Evolutionary conservation across 2,113 vertebrate species (phyloP).

Genomic region (Solea solea): DNA sequence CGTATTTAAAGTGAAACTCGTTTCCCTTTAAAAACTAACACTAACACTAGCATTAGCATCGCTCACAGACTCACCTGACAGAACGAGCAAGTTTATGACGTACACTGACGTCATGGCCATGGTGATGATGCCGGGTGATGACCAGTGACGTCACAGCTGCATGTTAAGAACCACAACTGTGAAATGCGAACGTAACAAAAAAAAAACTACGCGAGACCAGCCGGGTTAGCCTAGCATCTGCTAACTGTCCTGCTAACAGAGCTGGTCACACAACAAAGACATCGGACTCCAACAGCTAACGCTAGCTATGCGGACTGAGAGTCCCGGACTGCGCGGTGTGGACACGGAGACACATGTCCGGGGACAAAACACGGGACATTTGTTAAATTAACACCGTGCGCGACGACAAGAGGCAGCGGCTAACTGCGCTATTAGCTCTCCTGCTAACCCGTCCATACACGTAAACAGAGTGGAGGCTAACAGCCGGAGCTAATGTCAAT

Average conservation of each 20-base stretch:
- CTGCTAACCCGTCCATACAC: neutral
- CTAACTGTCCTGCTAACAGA: conserved; percentile 9
- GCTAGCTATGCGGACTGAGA: conserved; percentile 6
- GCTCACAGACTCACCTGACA: conserved; percentile 48
- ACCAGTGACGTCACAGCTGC: conserved; percentile 26
- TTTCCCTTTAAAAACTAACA: neutral
- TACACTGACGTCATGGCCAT: conserved; percentile 44
- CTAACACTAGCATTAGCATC: neutral
- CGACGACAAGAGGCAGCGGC: neutral
- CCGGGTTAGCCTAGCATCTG: too few relatives aligned
- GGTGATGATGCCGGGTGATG: neutral
- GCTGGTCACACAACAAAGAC: conserved; percentile 42
- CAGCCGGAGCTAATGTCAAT: conserved; percentile 1
- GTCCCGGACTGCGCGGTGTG: neutral
- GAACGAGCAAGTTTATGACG: conserved; percentile 32
- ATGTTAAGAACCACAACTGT: neutral
- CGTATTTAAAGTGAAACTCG: neutral
- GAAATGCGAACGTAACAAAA: neutral
- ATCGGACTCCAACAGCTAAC: conserved; percentile 9
- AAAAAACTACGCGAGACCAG: too few relatives aligned
- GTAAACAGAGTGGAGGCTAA: neutral
- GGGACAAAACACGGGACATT: too few relatives aligned
- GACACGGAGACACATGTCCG: neutral
- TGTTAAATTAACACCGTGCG: too few relatives aligned
- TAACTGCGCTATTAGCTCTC: neutral